Evolutionary conservation across 2,888 invertebrate genomes (phyloP).

Genomic region (Amphimallon solstitiale): DNA sequence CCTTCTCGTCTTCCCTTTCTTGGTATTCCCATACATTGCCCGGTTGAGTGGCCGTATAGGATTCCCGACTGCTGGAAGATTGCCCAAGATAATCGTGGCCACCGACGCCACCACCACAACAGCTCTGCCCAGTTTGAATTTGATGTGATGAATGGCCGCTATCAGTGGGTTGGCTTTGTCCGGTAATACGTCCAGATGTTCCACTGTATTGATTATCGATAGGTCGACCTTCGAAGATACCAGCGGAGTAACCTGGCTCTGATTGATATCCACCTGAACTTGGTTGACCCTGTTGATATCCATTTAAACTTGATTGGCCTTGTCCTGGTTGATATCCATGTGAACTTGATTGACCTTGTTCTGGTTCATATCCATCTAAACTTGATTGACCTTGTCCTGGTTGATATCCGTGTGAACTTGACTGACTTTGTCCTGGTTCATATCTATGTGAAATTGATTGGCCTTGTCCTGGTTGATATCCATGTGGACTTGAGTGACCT

Average conservation of each 20-base stretch:
- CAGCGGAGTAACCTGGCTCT: conserved; percentile 1
- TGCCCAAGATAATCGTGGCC: neutral
- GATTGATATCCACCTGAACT: neutral
- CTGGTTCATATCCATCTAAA: no score
- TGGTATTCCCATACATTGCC: conserved; percentile 37
- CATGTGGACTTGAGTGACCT: neutral
- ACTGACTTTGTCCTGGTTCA: neutral
- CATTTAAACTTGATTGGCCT: conserved; percentile 1
- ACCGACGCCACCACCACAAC: neutral
- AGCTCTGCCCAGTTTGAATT: neutral
- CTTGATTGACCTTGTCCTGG: neutral
- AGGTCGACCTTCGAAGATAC: neutral
- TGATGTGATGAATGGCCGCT: neutral
- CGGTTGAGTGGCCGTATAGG: conserved; percentile 8
- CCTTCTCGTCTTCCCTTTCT: conserved; percentile 60
- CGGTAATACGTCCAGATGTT: neutral
- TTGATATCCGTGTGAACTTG: neutral
- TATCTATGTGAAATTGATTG: neutral
- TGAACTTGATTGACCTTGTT: neutral
- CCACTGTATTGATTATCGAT: neutral
- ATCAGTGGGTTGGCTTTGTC: neutral
- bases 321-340: conserved; percentile 11
- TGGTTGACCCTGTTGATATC: neutral
- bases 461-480: conserved; percentile 11
- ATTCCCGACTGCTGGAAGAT: neutral